Evolutionary conservation across 2,888 invertebrate genomes (phyloP), one percentile per base, ranked within the genome.

Genomic region (Lycocerus yunnanus): DNA sequence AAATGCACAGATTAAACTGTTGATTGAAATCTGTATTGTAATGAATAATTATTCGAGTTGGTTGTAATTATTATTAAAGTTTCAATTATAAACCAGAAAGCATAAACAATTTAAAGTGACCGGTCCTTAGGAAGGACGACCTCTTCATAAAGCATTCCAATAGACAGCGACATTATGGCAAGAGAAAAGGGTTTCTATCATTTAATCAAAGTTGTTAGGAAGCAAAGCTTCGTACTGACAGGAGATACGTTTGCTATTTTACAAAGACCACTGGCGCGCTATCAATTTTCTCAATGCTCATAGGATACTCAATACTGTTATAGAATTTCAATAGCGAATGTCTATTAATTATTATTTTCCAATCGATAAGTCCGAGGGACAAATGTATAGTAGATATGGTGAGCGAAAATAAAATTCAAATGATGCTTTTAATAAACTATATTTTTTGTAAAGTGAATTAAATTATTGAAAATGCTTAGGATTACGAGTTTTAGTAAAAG

Each of bases 191-290:
- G 20, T 66, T 66, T 65, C 58, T 70, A 66, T 66, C 70, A 70
- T 58, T 70, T 70, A 18, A 70, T 65, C 70, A 70, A 70, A 70
- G 65, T 70, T 70, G 65, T 70, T 70, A 66, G 20, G 20, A 58
- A 63, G 65, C 43, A 66, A 70, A 65, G 70, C 65, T 15, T 27
- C 27, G n/a, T 20, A 20, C 58, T 65, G 58, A 65, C 70, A 70
- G 21, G 15, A 70, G 65, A 66, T 66, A 70, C 18, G 70, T 65
- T 61, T 58, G 43, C 20, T 27, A 21, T 70, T 65, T 70, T 65
- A 70, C 70, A 66, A 70, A 70, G 65, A 18, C 70, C 58, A 70
- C 58, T 70, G 63, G 27, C 24, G 58, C 61, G 15, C 65, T 70
- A 66, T 70, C 70, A 66, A 70, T 70, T 65, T 66, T 58, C 70